Evolutionary conservation across 1,140 invertebrate species (phyloP), one percentile per base, ranked within the genome.

Genomic region (Aphelinus atriplicis): DNA sequence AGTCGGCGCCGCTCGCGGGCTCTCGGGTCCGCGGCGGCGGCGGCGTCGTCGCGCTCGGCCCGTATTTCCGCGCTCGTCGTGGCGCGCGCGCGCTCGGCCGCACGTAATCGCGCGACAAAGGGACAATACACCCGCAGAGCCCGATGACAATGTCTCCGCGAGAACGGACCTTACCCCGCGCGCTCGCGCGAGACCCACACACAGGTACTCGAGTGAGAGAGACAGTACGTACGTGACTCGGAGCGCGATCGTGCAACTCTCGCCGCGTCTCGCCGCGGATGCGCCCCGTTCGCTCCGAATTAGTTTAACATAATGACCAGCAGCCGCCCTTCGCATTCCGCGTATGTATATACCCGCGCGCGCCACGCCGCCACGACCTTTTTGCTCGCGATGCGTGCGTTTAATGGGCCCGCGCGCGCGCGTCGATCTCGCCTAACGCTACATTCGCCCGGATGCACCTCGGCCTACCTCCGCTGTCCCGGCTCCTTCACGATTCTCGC

Each of bases 1-100:
- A 81, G 80, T 85, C 79, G 79, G 78, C 82, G 26, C 26, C 26
- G 26, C 26, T 26, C 26, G 26, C 26, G 26, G 26, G 26, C 26
- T 26, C 26, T 26, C 26, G 26, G 26, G 26, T 26, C 26, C 26
- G 26, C 26, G 26, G 26, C 26, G 26, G 26, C 26, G 26, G 80
- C 78, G 81, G 56, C 74, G 76, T 78, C 77, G 79, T 77, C 77
- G 75, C 71, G 60, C 68, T 50, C 73, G 45, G 58, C 58, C 47
- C 5, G 26, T 6, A 58, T n/a, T 26, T 2, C 47, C 61, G 5
- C 46, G 7, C 46, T 63, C 61, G 46, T 48, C 10, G n/a, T 10
- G 46, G 9, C 46, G 4, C 46, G 7, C 61, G 58, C 42, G 58
- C 9, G 58, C 3, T 65, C 48, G 64, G 68, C 56, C 62, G 68